phyloP scores from a whole-genome alignment of 53 echinoderm and acorn worm genomes.

The Luidia sarsii region DNA sequence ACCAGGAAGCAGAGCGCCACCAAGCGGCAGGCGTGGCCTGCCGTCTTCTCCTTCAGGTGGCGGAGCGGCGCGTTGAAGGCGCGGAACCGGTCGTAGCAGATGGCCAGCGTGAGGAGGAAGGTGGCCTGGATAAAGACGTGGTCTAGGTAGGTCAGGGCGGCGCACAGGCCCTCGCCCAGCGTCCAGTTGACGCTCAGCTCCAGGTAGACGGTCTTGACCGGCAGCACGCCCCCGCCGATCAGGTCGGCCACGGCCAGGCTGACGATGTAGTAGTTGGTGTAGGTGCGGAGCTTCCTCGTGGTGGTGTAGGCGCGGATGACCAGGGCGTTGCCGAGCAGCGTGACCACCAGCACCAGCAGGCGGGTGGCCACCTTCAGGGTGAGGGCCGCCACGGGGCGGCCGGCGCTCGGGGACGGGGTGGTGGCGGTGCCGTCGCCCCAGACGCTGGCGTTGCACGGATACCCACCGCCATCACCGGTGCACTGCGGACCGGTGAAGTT shows the following conservation, averaged over 20 bases:
- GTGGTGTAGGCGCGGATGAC: conserved; percentile 52
- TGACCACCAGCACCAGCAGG: neutral
- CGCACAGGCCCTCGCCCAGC: conserved; percentile 43
- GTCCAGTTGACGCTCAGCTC: conserved; percentile 40
- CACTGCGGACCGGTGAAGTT: too few species aligned
- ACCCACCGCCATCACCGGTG: too few species aligned
- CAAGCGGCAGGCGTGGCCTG: conserved; percentile 37
- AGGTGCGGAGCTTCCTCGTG: conserved; percentile 53
- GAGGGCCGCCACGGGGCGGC: too few species aligned
- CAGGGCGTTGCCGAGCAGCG: conserved; percentile 52
- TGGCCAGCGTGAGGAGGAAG: conserved; percentile 46
- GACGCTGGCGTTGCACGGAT: too few species aligned
- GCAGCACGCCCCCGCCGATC: conserved; percentile 44
- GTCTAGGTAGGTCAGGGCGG: conserved; percentile 28
- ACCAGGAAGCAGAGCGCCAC: conserved; percentile 41
- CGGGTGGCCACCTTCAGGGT: too few species aligned
- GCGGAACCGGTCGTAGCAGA: conserved; percentile 62
- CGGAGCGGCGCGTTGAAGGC: conserved; percentile 53
- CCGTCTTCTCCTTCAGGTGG: conserved; percentile 40
- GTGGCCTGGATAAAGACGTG: conserved; percentile 60
- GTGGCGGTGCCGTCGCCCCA: too few species aligned
- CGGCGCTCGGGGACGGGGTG: too few species aligned
- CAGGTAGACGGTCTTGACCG: conserved; percentile 1
- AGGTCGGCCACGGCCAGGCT: conserved; percentile 61
- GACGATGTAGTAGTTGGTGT: conserved; percentile 65